Evolutionary conservation across 2,113 vertebrate species (phyloP), one percentile per base, ranked within the genome.

Genomic region (Vidua macroura): DNA sequence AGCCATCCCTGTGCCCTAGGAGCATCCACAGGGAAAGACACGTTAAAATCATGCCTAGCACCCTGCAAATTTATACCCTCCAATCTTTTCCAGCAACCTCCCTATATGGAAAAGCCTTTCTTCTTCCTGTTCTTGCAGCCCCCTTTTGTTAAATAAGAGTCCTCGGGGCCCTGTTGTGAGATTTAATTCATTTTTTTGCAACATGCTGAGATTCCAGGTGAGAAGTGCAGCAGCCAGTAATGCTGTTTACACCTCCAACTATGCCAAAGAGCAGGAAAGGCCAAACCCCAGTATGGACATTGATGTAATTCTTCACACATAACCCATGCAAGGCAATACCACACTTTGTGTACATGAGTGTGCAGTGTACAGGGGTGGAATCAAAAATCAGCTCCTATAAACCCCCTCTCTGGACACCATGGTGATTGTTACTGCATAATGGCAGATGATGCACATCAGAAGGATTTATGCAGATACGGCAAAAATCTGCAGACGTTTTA

Each of bases 401-500:
- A 78, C 6, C 37, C 81, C 48, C 19, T 86, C 79, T 83, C 80
- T 56, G 69, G 93, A 64, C 53, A 75, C 28, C 64, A 78, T 0
- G 0, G 75, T 41, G 48, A 80, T 24, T 70, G 59, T 44, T 72
- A 78, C 82, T 77, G 64, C 51, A 56, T 59, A 81, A 81, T 21
- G 59, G 74, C 53, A 94, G 73, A 76, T 76, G 86, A 93, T 68
- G 56, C 35, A 6, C 15, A 1, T 92, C 72, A 70, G 88, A 90
- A 93, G 68, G 88, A 92, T 91, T 82, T 89, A 70, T 86, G 89
- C 93, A 79, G 87, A 96, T 92, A 95, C 88, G 93, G 83, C 83
- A 96, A 98, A 97, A 97, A 96, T 96, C 93, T 93, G 92, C 83
- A 96, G 95, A 96, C 10, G 4, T 92, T 94, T 95, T 97, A 96